A percentile compares a stretch with the other conserved stretches of the same genome.
These are phyloP conservation scores for Laothoe populi DNA, from an alignment of 2,888 invertebrate species.

Conservation along the genomic window DNA sequence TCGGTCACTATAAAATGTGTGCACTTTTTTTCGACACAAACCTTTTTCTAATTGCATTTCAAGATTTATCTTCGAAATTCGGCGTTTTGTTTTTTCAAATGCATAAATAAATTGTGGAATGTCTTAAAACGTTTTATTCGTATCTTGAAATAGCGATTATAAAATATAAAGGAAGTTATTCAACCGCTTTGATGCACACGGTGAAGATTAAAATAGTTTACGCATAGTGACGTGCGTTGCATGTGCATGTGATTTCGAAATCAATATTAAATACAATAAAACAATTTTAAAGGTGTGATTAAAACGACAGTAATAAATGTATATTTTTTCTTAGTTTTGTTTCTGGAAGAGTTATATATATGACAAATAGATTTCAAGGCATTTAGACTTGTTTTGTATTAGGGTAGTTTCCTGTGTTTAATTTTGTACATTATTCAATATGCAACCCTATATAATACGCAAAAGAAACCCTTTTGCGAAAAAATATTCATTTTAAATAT, in stretches of 20 bases:
- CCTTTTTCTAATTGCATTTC: neutral
- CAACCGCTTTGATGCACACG: slow-evolving; percentile 17
- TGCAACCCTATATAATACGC: too few species aligned
- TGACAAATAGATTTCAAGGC: too few species aligned
- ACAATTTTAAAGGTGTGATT: neutral
- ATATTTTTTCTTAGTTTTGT: neutral
- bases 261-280: neutral
- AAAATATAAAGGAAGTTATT: slow-evolving; percentile 19
- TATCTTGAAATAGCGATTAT: neutral
- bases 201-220: slow-evolving; percentile 4
- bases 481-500: too few species aligned
- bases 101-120: slow-evolving; percentile 8
- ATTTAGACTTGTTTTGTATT: too few species aligned
- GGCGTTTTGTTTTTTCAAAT: slow-evolving; percentile 11
- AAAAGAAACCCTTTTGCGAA: too few species aligned
- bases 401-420: too few species aligned
- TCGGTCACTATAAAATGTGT: too few species aligned
- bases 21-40: too few species aligned
- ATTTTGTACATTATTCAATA: too few species aligned
- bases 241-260: neutral
- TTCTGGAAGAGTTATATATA: too few species aligned
- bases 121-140: slow-evolving; percentile 9
- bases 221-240: neutral
- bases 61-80: too few species aligned
- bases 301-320: neutral